Evolutionary conservation across 1,140 invertebrate genomes (phyloP).

Genomic region (Lepidurus packardi): DNA sequence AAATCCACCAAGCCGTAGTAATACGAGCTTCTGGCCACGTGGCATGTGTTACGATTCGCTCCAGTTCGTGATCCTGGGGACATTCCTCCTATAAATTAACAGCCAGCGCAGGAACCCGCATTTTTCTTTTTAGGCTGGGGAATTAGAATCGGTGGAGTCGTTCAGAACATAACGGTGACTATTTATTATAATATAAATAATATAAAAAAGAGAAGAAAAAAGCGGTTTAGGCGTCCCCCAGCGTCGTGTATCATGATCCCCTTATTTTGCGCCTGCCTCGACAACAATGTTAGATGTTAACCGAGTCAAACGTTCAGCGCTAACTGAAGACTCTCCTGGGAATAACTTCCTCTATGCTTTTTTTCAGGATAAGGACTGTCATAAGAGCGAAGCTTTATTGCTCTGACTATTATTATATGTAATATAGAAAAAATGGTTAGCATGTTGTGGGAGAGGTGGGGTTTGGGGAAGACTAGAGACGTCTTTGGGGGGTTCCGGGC

Average conservation of each 20-base stretch:
- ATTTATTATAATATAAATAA: background rate
- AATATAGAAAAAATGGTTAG: constrained; percentile 10
- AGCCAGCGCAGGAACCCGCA: background rate
- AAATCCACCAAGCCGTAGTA: constrained; percentile 3
- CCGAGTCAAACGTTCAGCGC: background rate
- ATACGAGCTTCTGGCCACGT: background rate
- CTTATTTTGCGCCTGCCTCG: background rate
- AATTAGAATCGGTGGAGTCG: background rate
- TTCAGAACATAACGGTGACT: background rate
- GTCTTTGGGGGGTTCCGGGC: background rate
- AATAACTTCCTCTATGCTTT: background rate
- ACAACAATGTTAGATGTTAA: background rate
- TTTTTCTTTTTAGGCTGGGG: background rate
- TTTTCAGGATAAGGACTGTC: background rate
- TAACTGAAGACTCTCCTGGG: constrained; percentile 11
- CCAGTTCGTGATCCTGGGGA: background rate
- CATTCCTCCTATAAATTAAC: background rate
- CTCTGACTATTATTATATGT: background rate
- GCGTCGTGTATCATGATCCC: background rate
- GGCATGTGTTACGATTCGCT: constrained; percentile 17
- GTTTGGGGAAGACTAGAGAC: background rate
- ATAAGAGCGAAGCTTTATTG: constrained; percentile 19
- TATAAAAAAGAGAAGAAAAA: background rate
- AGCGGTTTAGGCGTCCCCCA: background rate
- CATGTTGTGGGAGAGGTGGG: background rate